Conservation (phyloP, 2,113 vertebrate species). For the Pelecanus crispus region DNA sequence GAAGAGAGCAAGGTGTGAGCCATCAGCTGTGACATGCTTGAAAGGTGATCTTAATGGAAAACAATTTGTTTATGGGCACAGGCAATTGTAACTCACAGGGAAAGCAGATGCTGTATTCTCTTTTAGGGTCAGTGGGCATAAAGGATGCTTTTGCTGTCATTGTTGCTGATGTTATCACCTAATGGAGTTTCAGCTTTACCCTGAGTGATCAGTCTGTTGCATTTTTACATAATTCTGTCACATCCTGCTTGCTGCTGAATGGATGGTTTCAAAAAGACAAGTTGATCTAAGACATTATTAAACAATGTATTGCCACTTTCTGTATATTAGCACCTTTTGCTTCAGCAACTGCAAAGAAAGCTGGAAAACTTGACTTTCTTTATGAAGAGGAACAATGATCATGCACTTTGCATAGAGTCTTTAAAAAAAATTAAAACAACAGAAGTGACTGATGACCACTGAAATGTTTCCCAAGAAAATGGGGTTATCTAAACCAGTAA, state of each 20-base stretch:
- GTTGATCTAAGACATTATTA: neutral
- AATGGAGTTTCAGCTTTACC: neutral
- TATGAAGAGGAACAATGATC: neutral
- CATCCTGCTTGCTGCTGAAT: neutral
- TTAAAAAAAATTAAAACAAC: neutral
- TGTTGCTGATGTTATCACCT: neutral
- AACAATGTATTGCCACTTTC: neutral
- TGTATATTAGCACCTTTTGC: neutral
- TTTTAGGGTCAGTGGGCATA: neutral
- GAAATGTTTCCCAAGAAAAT: neutral
- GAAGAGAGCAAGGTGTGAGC: neutral
- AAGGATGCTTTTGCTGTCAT: neutral
- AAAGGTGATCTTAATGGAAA: neutral
- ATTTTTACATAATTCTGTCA: neutral
- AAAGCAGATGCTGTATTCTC: neutral
- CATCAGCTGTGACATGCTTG: neutral
- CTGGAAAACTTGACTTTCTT: neutral
- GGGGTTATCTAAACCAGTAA: neutral
- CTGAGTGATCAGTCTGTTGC: neutral
- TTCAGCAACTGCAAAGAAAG: neutral
- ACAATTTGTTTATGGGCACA: neutral
- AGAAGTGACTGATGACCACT: neutral
- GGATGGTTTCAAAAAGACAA: neutral
- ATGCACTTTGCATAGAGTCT: neutral
- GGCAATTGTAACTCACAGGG: neutral